Evolutionary conservation across 1,140 invertebrate species (phyloP), one percentile per base, ranked within the genome.

Genomic region (Heliconius hewitsoni): DNA sequence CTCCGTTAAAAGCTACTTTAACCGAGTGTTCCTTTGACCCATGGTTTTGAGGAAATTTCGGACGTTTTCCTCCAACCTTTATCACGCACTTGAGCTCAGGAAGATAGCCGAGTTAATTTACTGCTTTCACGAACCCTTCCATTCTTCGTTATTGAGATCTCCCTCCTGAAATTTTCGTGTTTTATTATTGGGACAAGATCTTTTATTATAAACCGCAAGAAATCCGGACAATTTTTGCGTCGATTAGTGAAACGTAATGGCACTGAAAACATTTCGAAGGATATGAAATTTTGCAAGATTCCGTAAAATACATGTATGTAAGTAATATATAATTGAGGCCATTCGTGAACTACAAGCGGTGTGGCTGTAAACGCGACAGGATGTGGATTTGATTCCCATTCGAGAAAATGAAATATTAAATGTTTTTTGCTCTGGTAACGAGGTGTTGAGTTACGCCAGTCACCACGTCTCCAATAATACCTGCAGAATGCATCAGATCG

Each of bases 61-160:
- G 60, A 70, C 74, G 46, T 70, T 71, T 76, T 76, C 37, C 74
- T 70, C 60, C 37, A 71, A 74, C 77, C 55, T 66, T 66, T 74
- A 66, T 74, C 77, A 74, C 77, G 55, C 55, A 71, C 71, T 71
- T 46, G 77, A 66, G 71, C 77, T 73, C 39, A 74, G 71, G 72
- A 78, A 42, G 72, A 78, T 74, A 52, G 77, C 72, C 76, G 30
- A 66, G 71, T 78, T 78, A 78, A 78, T 78, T 78, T 78, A 78
- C 74, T n/a, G 72, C 76, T 74, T 46, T 78, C 77, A 78, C 50
- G 71, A 78, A 73, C 72, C 77, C 78, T 79, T 74, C 73, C 78
- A 66, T 74, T 79, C 57, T 74, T 23, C 52, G 52, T 52, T 66
- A 74, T 78, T 78, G 74, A 74, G 77, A 74, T 74, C 55, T 78